A percentile compares a stretch with the other conserved stretches of the same genome.
phyloP scores from a whole-genome alignment of 1,140 invertebrate species.

The Drosophila pachea region DNA sequence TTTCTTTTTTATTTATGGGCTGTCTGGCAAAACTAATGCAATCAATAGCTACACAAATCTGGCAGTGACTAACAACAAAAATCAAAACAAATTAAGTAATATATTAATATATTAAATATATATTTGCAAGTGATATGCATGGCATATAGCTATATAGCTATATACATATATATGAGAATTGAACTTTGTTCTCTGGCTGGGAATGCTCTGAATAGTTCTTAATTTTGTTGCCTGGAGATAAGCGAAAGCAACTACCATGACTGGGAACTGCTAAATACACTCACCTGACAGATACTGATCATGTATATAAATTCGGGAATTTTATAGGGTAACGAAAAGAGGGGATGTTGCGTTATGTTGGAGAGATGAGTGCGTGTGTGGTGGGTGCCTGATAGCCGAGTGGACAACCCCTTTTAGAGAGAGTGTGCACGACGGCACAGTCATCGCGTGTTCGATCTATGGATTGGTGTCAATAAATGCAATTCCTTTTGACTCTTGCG shows the following conservation, averaged over 20 bases:
- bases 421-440: no score
- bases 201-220: slow-evolving; percentile 56
- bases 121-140: no score
- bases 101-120: slow-evolving; percentile 2
- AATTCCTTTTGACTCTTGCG: not conserved
- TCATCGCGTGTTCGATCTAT: no score
- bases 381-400: no score
- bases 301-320: not conserved
- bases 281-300: not conserved
- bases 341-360: no score
- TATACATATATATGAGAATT: slow-evolving; percentile 19
- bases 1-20: slow-evolving; percentile 31
- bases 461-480: no score
- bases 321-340: no score
- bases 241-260: not conserved
- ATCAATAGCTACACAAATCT: slow-evolving; percentile 20
- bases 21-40: slow-evolving; percentile 66
- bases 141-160: slow-evolving; percentile 40
- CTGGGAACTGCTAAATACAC: not conserved
- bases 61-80: slow-evolving; percentile 64
- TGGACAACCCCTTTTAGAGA: no score
- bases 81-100: slow-evolving; percentile 63
- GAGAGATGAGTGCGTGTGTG: no score
- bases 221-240: slow-evolving; percentile 21
- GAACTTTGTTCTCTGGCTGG: slow-evolving; percentile 55